phyloP scores from a whole-genome alignment of 1,140 invertebrate species.

The Atta colombica region DNA sequence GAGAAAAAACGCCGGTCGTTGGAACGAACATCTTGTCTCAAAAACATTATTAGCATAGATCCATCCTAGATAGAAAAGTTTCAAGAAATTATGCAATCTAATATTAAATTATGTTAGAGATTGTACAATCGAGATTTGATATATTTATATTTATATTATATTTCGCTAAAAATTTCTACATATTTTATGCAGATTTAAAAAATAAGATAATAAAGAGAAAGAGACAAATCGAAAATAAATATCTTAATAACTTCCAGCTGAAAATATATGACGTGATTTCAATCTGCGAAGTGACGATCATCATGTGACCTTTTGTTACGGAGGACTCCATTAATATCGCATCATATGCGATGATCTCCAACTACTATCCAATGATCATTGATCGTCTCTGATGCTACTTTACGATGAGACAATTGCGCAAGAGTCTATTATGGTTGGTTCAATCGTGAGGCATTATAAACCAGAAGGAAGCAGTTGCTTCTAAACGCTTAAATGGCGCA shows the following conservation, averaged over 20 bases:
- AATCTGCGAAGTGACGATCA: conserved; percentile 6
- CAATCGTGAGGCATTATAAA: conserved; percentile 10
- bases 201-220: background rate
- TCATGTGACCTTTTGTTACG: conserved; percentile 55
- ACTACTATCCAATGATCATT: conserved; percentile 45
- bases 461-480: conserved; percentile 9
- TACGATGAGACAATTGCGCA: conserved; percentile 58
- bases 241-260: conserved; percentile 3
- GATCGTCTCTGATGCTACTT: conserved; percentile 54
- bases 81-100: background rate
- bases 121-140: background rate
- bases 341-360: conserved; percentile 46
- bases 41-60: conserved; percentile 4
- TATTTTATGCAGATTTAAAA: background rate
- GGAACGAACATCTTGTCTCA: conserved; percentile 13
- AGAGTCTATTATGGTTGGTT: conserved; percentile 46
- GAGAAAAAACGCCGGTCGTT: conserved; percentile 16
- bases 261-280: conserved; percentile 28
- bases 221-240: conserved; percentile 26
- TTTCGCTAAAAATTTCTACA: background rate
- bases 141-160: conserved; percentile 13
- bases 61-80: background rate
- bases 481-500: conserved; percentile 35
- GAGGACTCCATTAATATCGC: conserved; percentile 55
- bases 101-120: no score